Evolutionary conservation across 1,140 invertebrate genomes (phyloP), one percentile per base, ranked within the genome.

Genomic region (Drosophila elegans): DNA sequence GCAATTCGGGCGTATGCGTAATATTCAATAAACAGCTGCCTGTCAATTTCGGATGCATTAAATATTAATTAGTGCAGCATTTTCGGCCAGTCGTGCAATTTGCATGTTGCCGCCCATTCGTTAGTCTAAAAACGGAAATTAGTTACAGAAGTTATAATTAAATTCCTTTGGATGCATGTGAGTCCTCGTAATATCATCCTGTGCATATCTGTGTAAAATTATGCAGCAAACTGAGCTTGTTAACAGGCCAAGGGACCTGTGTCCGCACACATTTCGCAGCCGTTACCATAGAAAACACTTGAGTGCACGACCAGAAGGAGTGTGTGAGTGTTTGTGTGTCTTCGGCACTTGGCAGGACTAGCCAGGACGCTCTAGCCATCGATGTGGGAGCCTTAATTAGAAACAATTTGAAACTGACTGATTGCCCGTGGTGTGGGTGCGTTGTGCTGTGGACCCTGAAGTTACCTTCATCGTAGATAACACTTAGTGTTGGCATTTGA

Each of bases 81-180:
- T 77, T 85, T 54, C 36, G 67, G 32, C 66, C 61, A 73, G 60
- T 74, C 54, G 42, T 36, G 52, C 53, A 51, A 64, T 74, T 74
- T 81, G 78, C 79, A 77, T 81, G 76, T 64, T 64, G 56, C 32
- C 66, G 55, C 21, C 67, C 74, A 68, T 81, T 68, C 82, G 78
- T 75, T 72, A 67, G 71, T 71, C 82, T 53, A 13, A 79, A 80
- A 80, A 80, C 83, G 83, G 80, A 89, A 88, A 88, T 89, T 89
- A 88, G 83, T 88, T 89, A 71, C 80, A 88, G 75, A 88, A 88
- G 76, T 88, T 83, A 89, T 88, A 88, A 88, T 88, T 88, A 88
- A 88, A 88, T 88, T 88, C 83, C 83, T 71, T 77, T 56, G 72
- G 48, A 29, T 74, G 67, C 77, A 84, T 63, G 42, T 49, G 34